Evolutionary conservation across 2,113 vertebrate genomes (phyloP).

Genomic region (Tetraodon nigroviridis): DNA sequence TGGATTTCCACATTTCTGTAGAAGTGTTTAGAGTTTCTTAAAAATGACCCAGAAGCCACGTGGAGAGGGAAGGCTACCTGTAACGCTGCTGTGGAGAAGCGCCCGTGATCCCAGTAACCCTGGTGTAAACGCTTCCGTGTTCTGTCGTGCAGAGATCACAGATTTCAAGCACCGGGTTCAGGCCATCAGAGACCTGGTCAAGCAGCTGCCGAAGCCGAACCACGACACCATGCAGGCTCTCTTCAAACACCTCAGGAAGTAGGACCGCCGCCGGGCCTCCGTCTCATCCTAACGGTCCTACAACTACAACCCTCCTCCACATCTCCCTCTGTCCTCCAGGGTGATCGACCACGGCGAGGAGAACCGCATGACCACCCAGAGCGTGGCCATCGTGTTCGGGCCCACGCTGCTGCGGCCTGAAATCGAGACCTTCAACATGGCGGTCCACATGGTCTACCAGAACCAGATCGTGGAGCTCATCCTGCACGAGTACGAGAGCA

Average conservation of each 20-base stretch:
- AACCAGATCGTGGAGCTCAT: constrained; percentile 98
- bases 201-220: constrained; percentile 88
- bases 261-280: constrained; percentile 35
- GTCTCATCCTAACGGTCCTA: neutral
- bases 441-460: constrained; percentile 93
- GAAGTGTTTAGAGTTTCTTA: too few relatives aligned
- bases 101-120: neutral
- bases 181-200: constrained; percentile 86
- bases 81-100: neutral
- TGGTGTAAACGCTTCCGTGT: neutral
- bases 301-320: neutral
- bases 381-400: constrained; percentile 93
- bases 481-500: constrained; percentile 83
- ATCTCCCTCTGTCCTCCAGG: constrained; percentile 62
- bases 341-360: constrained; percentile 88
- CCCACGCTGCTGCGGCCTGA: constrained; percentile 93
- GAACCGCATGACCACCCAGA: constrained; percentile 95
- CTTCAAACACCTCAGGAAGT: constrained; percentile 93
- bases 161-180: constrained; percentile 84
- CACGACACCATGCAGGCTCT: constrained; percentile 96
- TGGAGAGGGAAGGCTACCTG: neutral
- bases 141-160: constrained; percentile 74
- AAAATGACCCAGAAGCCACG: too few relatives aligned
- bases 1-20: too few relatives aligned
- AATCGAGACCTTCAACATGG: constrained; percentile 89